These are phyloP conservation scores for Crossaster papposus DNA, from an alignment of 53 echinoderm and acorn worm species.

Conservation along the genomic window DNA sequence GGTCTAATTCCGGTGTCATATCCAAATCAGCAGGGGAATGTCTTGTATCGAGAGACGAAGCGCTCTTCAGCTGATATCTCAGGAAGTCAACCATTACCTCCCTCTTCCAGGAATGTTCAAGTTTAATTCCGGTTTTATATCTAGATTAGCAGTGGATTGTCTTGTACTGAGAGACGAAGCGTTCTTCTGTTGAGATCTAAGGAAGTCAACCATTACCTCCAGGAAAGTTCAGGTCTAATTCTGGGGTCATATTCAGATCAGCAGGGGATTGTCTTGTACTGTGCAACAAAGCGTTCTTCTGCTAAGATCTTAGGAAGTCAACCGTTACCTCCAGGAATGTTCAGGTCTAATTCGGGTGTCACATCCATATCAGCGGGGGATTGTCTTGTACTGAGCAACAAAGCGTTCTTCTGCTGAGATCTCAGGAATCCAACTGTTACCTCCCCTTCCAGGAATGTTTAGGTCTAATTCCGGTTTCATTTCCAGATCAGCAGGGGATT, in stretches of 20 bases:
- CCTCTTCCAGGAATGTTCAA: slow-evolving; percentile 6
- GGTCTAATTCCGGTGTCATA: slow-evolving; percentile 32
- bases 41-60: not conserved
- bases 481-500: slow-evolving; percentile 31
- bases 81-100: slow-evolving; percentile 3
- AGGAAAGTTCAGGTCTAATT: slow-evolving; percentile 13
- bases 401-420: slow-evolving; percentile 44
- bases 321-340: slow-evolving; percentile 9
- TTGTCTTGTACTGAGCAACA: slow-evolving; percentile 1
- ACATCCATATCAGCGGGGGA: slow-evolving; percentile 22
- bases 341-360: slow-evolving; percentile 38
- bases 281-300: slow-evolving; percentile 30
- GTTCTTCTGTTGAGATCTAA: slow-evolving; percentile 44
- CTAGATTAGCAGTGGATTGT: slow-evolving; percentile 12
- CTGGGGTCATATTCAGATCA: slow-evolving; percentile 45
- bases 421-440: not conserved
- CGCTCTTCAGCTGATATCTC: slow-evolving; percentile 40
- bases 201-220: slow-evolving; percentile 13
- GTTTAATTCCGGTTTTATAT: slow-evolving; percentile 36
- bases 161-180: not conserved
- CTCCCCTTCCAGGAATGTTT: slow-evolving; percentile 9
- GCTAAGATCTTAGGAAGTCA: slow-evolving; percentile 15
- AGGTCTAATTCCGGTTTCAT: slow-evolving; percentile 34
- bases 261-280: not conserved
- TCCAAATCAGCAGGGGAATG: slow-evolving; percentile 22